These are phyloP conservation scores for Cottoperca gobio DNA, from an alignment of 2,797 vertebrate genomes.

Conservation along the genomic window DNA sequence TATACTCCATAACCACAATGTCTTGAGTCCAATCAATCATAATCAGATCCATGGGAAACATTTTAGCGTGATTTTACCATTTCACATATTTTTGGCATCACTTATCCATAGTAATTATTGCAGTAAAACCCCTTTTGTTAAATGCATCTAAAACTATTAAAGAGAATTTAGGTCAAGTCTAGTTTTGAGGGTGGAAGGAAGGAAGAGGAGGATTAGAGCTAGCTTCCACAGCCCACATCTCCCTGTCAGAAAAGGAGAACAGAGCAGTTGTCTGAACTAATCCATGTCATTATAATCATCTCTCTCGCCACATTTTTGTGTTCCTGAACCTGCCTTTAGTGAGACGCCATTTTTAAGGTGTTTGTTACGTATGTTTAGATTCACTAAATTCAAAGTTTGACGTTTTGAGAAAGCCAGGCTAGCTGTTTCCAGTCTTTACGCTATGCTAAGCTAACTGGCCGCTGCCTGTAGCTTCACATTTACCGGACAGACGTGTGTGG, in stretches of 20 bases:
- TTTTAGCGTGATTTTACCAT: slow-evolving; percentile 5
- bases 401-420: too few relatives aligned
- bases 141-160: slow-evolving; percentile 45
- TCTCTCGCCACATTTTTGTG: slow-evolving; percentile 19
- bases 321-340: slow-evolving; percentile 12
- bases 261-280: slow-evolving; percentile 38
- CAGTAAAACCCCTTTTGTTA: slow-evolving; percentile 24
- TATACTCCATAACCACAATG: too few relatives aligned
- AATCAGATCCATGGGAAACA: background rate
- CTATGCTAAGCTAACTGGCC: too few relatives aligned
- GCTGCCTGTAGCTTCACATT: background rate
- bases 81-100: slow-evolving; percentile 5
- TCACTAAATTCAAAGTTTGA: background rate
- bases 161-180: slow-evolving; percentile 60
- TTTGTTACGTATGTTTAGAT: background rate
- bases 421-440: too few relatives aligned
- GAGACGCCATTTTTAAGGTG: background rate
- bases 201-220: slow-evolving; percentile 55
- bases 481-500: background rate
- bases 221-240: slow-evolving; percentile 62
- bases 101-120: background rate
- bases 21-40: too few relatives aligned
- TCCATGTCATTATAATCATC: slow-evolving; percentile 50
- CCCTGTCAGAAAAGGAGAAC: slow-evolving; percentile 24
- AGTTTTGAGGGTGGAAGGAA: slow-evolving; percentile 46